A percentile compares a stretch with the other conserved stretches of the same genome.
phyloP scores from a whole-genome alignment of 2,113 vertebrate genomes.

The Rhagologus leucostigma region DNA sequence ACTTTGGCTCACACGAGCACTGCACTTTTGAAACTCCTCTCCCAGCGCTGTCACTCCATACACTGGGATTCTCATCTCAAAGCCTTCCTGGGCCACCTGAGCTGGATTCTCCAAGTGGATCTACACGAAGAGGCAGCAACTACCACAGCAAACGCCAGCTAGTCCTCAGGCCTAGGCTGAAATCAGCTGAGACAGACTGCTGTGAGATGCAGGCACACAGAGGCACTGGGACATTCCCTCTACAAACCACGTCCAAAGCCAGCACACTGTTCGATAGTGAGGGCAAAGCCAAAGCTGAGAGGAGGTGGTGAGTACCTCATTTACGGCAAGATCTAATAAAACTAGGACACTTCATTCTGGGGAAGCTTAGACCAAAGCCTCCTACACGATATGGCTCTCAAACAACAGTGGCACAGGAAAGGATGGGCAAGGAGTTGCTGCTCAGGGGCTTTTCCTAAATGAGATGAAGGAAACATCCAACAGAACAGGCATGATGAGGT shows the following conservation, averaged over 20 bases:
- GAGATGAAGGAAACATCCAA: neutral
- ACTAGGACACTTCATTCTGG: neutral
- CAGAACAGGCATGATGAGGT: neutral
- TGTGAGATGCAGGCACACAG: neutral
- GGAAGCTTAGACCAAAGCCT: neutral
- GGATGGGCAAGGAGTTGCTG: neutral
- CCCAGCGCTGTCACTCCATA: accelerated
- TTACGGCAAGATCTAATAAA: neutral
- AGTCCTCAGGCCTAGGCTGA: neutral
- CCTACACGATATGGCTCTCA: neutral
- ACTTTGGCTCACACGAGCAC: neutral
- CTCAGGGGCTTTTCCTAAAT: neutral
- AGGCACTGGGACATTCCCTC: neutral
- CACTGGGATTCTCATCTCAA: accelerated
- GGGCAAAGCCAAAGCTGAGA: neutral
- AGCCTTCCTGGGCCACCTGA: neutral
- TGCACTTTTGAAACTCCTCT: neutral
- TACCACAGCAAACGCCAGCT: neutral
- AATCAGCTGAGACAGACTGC: neutral
- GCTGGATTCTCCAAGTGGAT: neutral
- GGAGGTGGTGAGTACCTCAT: neutral
- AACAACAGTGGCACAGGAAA: neutral
- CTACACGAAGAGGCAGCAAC: neutral
- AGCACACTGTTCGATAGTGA: accelerated
- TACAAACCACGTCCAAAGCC: neutral